phyloP scores from a whole-genome alignment of 1,140 invertebrate genomes.

The Coenobita brevimanus region DNA sequence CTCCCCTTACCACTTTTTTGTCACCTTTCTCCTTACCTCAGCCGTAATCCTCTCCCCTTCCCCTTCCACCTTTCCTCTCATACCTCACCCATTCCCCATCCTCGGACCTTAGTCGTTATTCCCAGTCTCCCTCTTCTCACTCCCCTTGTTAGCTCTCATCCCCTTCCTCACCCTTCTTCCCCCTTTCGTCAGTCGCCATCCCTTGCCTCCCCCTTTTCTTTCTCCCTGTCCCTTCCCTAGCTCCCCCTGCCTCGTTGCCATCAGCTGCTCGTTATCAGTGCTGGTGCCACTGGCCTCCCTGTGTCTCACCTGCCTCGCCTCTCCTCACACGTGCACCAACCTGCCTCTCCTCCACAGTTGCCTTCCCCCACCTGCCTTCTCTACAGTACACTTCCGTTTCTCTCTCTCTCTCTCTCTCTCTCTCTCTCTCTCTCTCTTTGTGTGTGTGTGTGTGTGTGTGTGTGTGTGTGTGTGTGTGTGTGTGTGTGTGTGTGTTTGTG shows the following conservation, averaged over 20 bases:
- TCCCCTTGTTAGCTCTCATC: not conserved
- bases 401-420: not conserved
- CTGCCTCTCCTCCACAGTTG: too few species aligned
- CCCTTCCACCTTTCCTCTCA: not conserved
- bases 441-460: too few species aligned
- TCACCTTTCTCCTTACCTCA: not conserved
- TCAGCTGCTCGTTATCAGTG: too few species aligned
- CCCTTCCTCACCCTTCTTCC: not conserved
- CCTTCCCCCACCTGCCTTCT: not conserved
- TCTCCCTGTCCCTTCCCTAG: not conserved
- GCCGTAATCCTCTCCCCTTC: not conserved
- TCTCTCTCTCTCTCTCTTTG: not conserved
- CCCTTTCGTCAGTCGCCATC: not conserved
- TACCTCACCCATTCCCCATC: not conserved
- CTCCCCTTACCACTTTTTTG: not conserved
- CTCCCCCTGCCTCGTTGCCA: too few species aligned
- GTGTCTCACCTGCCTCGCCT: not conserved
- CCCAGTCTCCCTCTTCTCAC: not conserved
- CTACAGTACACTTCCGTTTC: too few species aligned
- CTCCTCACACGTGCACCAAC: too few species aligned
- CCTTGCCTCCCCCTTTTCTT: not conserved
- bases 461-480: too few species aligned
- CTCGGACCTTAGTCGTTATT: not conserved
- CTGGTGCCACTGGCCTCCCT: too few species aligned
- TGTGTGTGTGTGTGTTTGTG: too few species aligned